These are phyloP conservation scores for Pomatostomus ruficeps DNA, from an alignment of 2,113 vertebrate genomes.

Conservation along the genomic window DNA sequence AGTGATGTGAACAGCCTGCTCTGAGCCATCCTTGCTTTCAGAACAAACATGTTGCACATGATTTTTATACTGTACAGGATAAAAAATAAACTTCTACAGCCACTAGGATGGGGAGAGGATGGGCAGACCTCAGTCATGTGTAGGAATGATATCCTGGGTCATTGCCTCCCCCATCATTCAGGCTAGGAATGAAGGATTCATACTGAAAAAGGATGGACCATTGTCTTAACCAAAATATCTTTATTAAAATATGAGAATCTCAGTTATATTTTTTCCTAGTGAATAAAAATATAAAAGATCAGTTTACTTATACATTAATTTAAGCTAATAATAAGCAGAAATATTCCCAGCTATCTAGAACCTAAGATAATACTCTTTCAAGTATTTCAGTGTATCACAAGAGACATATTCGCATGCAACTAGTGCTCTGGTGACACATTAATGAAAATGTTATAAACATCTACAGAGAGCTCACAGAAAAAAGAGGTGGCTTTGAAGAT, in stretches of 20 bases:
- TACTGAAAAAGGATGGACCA: neutral
- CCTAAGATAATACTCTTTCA: neutral
- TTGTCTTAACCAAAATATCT: neutral
- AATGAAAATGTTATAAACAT: neutral
- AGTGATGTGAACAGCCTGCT: neutral
- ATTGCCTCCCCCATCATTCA: neutral
- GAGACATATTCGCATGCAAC: neutral
- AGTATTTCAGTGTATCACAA: neutral
- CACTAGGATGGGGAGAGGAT: neutral
- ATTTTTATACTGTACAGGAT: neutral
- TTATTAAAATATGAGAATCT: neutral
- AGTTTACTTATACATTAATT: neutral
- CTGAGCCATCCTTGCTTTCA: neutral
- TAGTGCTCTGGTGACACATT: neutral
- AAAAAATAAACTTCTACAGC: neutral
- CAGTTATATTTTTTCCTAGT: neutral
- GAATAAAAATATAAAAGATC: neutral
- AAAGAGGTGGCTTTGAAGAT: neutral
- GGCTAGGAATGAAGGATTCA: neutral
- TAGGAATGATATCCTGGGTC: neutral
- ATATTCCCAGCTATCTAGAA: neutral
- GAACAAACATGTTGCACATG: fast-evolving
- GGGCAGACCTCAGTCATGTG: neutral
- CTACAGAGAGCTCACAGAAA: neutral
- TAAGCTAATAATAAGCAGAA: neutral